These are phyloP conservation scores for Nematostella vectensis DNA, from an alignment of 92 coral and sea anemone species.

Conservation along the genomic window DNA sequence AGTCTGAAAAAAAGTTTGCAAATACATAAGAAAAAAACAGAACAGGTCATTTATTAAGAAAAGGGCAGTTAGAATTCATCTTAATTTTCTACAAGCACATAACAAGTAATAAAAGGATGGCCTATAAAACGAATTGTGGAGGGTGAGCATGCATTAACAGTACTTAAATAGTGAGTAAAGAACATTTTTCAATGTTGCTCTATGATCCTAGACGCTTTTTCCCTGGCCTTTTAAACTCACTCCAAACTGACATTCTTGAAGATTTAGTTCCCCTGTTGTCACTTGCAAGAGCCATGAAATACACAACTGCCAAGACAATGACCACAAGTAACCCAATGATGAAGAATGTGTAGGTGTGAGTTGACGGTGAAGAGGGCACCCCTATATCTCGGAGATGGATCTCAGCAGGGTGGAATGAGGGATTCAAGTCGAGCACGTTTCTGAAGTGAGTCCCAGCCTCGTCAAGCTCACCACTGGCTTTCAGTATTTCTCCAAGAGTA, in stretches of 20 bases:
- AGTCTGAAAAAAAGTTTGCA: too few relatives aligned
- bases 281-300: slow-evolving; percentile 83
- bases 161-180: too few relatives aligned
- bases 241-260: slow-evolving; percentile 52
- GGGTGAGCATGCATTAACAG: too few relatives aligned
- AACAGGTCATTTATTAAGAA: too few relatives aligned
- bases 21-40: too few relatives aligned
- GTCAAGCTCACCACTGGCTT: slow-evolving; percentile 79
- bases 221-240: slow-evolving; percentile 52
- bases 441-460: slow-evolving; percentile 88
- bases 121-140: too few relatives aligned
- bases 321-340: slow-evolving; percentile 83
- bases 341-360: slow-evolving; percentile 86
- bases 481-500: slow-evolving; percentile 90
- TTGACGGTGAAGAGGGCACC: slow-evolving; percentile 58
- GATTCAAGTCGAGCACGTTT: slow-evolving; percentile 83
- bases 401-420: slow-evolving; percentile 95
- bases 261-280: slow-evolving; percentile 61
- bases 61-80: too few relatives aligned
- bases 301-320: slow-evolving; percentile 75
- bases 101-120: too few relatives aligned
- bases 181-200: too few relatives aligned
- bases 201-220: slow-evolving; percentile 76
- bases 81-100: too few relatives aligned
- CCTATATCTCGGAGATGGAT: slow-evolving; percentile 87